Evolutionary conservation across 1,140 invertebrate species (phyloP).

Genomic region (Penaeus vannamei): DNA sequence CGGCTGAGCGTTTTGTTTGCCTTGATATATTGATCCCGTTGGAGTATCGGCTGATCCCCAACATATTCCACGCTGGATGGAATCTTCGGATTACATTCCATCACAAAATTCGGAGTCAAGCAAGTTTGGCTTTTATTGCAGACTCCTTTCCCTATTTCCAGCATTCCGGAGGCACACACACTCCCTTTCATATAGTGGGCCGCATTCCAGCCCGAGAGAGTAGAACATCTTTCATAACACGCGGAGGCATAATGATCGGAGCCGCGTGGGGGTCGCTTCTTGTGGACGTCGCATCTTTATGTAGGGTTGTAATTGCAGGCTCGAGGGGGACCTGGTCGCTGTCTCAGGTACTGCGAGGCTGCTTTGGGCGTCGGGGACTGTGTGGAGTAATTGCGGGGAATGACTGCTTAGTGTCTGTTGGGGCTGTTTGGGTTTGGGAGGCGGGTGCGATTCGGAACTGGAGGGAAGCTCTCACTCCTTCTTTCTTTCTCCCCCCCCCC

Average conservation of each 20-base stretch:
- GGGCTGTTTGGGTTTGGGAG: no score
- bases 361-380: constrained; percentile 8
- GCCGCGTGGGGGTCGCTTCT: neutral
- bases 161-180: constrained; percentile 55
- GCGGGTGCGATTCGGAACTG: no score
- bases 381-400: no score
- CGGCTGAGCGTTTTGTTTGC: neutral
- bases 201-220: constrained; percentile 9
- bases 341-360: constrained; percentile 29
- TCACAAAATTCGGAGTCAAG: constrained; percentile 54
- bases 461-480: no score
- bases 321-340: constrained; percentile 28
- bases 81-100: constrained; percentile 52
- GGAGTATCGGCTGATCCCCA: constrained; percentile 17
- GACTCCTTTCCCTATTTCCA: constrained; percentile 63
- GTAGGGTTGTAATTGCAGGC: constrained; percentile 47
- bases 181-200: constrained; percentile 58
- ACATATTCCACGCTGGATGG: constrained; percentile 14
- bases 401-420: no score
- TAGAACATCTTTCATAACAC: no score
- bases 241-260: no score
- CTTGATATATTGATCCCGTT: no score
- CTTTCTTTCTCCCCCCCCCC: no score
- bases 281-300: constrained; percentile 16
- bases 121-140: constrained; percentile 63